phyloP scores from a whole-genome alignment of 2,113 vertebrate genomes.

The Forbesichthys agassizii region DNA sequence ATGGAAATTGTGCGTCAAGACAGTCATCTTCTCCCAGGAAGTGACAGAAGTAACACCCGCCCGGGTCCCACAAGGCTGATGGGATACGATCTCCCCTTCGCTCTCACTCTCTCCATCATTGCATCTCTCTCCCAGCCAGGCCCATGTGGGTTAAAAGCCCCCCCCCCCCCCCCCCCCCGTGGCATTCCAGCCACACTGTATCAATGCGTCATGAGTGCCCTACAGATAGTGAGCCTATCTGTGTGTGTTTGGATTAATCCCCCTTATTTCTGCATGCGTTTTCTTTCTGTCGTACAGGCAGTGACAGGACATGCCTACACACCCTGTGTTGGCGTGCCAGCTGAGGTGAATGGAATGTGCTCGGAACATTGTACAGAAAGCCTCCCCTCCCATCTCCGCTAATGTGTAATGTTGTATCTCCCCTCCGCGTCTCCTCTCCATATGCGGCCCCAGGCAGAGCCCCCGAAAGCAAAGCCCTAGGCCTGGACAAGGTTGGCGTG shows the following conservation, averaged over 20 bases:
- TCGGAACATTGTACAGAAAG: conserved; percentile 21
- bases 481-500: conserved; percentile 82
- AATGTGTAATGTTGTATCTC: conserved; percentile 25
- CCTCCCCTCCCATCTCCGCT: neutral
- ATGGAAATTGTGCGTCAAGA: conserved; percentile 46
- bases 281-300: conserved; percentile 4
- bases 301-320: neutral
- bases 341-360: conserved; percentile 5
- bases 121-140: conserved; percentile 17
- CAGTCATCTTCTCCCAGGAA: conserved; percentile 80
- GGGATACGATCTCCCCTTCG: conserved; percentile 25
- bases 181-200: conserved; percentile 1
- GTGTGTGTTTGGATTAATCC: neutral
- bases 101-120: conserved; percentile 1
- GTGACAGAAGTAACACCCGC: conserved; percentile 82
- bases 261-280: neutral
- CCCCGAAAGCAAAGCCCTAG: conserved; percentile 81
- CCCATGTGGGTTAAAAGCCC: conserved; percentile 34
- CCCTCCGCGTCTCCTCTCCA: conserved; percentile 23
- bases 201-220: conserved; percentile 7
- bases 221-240: neutral
- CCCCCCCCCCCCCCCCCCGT: neutral
- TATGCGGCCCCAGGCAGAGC: conserved; percentile 79
- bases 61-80: conserved; percentile 67
- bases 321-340: conserved; percentile 7